Conservation (phyloP, 1,140 invertebrate species). For the Drosophila aff. region DNA sequence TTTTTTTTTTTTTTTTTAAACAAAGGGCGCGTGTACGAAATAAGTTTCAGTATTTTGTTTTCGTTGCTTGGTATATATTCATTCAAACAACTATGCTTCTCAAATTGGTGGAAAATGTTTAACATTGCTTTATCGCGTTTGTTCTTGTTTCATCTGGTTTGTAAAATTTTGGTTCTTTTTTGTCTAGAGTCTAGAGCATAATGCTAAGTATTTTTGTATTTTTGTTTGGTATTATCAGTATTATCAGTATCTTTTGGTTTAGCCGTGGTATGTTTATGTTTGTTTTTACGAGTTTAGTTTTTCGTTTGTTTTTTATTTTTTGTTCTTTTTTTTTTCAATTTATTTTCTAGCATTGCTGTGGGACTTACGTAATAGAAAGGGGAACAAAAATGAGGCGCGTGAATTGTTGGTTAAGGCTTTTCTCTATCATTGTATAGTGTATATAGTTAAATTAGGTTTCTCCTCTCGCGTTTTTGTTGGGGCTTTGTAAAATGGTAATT, state of each 20-base stretch:
- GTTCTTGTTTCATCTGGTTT: slow-evolving; percentile 43
- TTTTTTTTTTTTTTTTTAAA: slow-evolving; percentile 43
- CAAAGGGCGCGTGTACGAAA: slow-evolving; percentile 62
- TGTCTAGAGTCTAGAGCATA: slow-evolving; percentile 62
- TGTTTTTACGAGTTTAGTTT: slow-evolving; percentile 16
- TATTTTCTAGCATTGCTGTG: slow-evolving; percentile 42
- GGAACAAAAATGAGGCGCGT: slow-evolving; percentile 65
- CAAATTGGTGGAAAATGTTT: slow-evolving; percentile 77
- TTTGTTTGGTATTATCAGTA: slow-evolving; percentile 27
- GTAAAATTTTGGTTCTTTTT: slow-evolving; percentile 81
- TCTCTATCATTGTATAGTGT: slow-evolving; percentile 47
- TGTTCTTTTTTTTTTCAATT: background rate
- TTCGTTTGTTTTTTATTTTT: background rate
- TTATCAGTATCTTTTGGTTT: slow-evolving; percentile 30
- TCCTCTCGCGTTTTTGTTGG: slow-evolving; percentile 17
- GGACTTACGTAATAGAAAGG: slow-evolving; percentile 48
- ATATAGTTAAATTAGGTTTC: slow-evolving; percentile 51
- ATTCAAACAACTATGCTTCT: slow-evolving; percentile 39
- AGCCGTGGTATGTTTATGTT: slow-evolving; percentile 21
- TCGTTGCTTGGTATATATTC: slow-evolving; percentile 24
- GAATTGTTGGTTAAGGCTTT: slow-evolving; percentile 70
- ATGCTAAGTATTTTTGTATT: slow-evolving; percentile 61
- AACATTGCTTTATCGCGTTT: slow-evolving; percentile 55
- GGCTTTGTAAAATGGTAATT: slow-evolving; percentile 55
- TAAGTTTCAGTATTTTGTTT: slow-evolving; percentile 33